Percentiles rank a stretch among this genome's conserved stretches.
Evolutionary conservation across 2,113 vertebrate species (phyloP).

Genomic region (Colius striatus): DNA sequence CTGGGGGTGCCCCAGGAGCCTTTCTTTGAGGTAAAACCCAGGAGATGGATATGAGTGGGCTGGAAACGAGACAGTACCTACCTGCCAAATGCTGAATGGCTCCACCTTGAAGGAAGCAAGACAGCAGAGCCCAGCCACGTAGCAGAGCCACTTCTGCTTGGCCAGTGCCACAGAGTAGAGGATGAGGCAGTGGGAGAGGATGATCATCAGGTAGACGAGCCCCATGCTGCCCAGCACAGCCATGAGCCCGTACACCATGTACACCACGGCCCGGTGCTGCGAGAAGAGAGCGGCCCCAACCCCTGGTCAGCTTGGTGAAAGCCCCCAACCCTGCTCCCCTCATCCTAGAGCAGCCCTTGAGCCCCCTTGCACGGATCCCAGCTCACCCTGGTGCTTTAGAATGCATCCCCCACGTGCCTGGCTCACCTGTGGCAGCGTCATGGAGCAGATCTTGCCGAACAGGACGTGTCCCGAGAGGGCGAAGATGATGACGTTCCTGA

Average conservation of each 20-base stretch:
- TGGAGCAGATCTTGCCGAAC: slow-evolving; percentile 93
- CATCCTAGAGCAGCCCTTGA: neutral
- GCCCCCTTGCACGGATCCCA: neutral
- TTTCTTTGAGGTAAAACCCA: neutral
- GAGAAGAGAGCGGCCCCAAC: neutral
- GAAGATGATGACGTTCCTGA: slow-evolving; percentile 90
- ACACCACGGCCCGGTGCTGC: slow-evolving; percentile 89
- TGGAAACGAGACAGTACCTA: slow-evolving; percentile 11
- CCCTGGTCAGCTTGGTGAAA: neutral
- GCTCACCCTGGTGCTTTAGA: neutral
- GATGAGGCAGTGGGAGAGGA: slow-evolving; percentile 89
- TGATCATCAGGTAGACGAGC: slow-evolving; percentile 85
- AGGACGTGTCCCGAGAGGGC: slow-evolving; percentile 91
- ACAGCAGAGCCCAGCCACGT: slow-evolving; percentile 83
- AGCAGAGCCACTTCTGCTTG: slow-evolving; percentile 92
- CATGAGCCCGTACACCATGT: slow-evolving; percentile 85
- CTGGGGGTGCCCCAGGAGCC: neutral
- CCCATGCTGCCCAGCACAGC: slow-evolving; percentile 91
- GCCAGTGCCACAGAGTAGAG: slow-evolving; percentile 88
- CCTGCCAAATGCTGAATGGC: slow-evolving; percentile 93
- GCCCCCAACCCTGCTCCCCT: neutral
- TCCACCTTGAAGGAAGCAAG: slow-evolving; percentile 92
- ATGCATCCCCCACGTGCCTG: accelerated
- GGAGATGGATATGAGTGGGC: neutral
- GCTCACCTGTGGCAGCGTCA: slow-evolving; percentile 89